Conservation (phyloP, 2,113 vertebrate genomes). For the Alligator mississippiensis region DNA sequence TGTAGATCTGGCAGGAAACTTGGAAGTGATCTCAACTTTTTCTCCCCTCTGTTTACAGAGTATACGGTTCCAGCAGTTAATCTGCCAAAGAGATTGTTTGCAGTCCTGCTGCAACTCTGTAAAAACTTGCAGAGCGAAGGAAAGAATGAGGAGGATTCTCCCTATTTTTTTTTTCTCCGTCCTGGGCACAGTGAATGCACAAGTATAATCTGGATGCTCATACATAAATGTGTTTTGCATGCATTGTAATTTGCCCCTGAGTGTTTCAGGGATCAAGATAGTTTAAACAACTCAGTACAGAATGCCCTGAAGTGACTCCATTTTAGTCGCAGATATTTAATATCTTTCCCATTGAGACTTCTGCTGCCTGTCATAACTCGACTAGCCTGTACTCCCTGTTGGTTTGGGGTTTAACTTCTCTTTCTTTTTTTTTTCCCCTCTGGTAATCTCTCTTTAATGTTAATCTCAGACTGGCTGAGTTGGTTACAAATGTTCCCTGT, state of each 20-base stretch:
- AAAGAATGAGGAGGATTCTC: not conserved
- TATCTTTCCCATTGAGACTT: not conserved
- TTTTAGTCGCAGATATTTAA: not conserved
- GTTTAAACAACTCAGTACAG: not conserved
- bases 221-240: rapidly evolving
- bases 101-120: rapidly evolving
- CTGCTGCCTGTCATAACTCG: not conserved
- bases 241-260: not conserved
- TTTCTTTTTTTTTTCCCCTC: not conserved
- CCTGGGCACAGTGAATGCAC: rapidly evolving
- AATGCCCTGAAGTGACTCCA: not conserved
- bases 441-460: not conserved
- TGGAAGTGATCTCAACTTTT: not conserved
- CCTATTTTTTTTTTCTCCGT: not conserved
- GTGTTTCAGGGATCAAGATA: not conserved
- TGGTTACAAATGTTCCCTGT: not conserved
- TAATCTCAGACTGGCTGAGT: not conserved
- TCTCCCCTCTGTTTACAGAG: not conserved
- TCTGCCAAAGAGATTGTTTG: rapidly evolving
- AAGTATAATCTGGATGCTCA: rapidly evolving
- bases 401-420: not conserved
- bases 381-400: not conserved
- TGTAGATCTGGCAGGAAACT: not conserved
- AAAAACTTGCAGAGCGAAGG: not conserved
- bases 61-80: not conserved